A percentile compares a stretch with the other conserved stretches of the same genome.
Evolutionary conservation across 2,113 vertebrate genomes (phyloP).

Genomic region (Stictonetta naevosa): DNA sequence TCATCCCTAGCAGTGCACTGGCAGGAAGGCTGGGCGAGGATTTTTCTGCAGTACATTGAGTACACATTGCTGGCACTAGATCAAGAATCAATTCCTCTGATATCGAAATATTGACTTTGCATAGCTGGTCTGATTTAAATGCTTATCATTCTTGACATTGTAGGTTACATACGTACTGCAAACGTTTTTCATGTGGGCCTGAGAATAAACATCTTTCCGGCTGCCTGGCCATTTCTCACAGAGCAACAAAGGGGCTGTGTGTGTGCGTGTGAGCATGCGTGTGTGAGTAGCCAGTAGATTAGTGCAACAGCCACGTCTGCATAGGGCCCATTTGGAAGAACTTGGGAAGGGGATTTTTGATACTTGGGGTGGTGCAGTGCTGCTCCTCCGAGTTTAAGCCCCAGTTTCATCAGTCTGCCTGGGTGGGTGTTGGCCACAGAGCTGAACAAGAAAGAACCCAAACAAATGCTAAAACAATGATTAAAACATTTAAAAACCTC

Average conservation of each 20-base stretch:
- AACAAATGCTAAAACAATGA: background rate
- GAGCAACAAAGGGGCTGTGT: constrained; percentile 55
- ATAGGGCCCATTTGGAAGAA: background rate
- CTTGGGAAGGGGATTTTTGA: constrained; percentile 24
- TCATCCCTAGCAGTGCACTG: constrained; percentile 55
- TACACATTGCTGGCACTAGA: constrained; percentile 61
- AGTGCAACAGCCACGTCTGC: constrained; percentile 12
- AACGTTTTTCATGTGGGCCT: constrained; percentile 48
- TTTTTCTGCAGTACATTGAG: constrained; percentile 64
- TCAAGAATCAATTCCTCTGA: constrained; percentile 72
- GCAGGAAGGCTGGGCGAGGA: constrained; percentile 59
- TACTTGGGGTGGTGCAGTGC: background rate
- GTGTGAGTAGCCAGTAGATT: background rate
- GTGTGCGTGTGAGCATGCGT: background rate
- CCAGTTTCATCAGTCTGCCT: background rate
- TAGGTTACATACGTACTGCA: constrained; percentile 38
- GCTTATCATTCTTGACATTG: constrained; percentile 70
- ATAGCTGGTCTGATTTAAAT: constrained; percentile 67
- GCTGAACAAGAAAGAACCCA: background rate
- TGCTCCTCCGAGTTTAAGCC: background rate
- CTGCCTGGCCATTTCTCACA: background rate
- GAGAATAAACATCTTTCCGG: constrained; percentile 51
- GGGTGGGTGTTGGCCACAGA: background rate
- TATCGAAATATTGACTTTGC: constrained; percentile 73
- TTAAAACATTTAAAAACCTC: constrained; percentile 16